phyloP scores from a whole-genome alignment of 2,797 vertebrate genomes.

The Bucorvus abyssinicus region DNA sequence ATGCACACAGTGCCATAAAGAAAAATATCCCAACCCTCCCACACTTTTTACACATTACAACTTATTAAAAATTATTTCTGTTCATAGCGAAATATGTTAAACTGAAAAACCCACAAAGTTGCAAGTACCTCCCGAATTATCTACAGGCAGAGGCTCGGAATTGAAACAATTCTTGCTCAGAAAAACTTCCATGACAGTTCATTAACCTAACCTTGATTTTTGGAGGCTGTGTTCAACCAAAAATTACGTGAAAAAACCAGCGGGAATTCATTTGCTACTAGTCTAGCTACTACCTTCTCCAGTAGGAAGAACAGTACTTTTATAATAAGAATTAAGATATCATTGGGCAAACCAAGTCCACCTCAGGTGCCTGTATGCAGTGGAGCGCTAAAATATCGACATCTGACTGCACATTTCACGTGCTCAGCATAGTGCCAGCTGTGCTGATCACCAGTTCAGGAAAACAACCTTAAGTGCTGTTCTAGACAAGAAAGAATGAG shows the following conservation, averaged over 20 bases:
- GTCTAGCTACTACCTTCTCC: neutral
- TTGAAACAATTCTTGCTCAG: neutral
- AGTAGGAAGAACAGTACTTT: neutral
- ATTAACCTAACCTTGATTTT: neutral
- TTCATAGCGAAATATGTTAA: slow-evolving; percentile 23
- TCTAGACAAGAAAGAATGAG: neutral
- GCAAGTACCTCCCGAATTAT: neutral
- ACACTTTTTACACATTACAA: slow-evolving; percentile 58
- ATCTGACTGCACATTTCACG: neutral
- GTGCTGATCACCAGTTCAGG: neutral
- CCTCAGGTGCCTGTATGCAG: neutral
- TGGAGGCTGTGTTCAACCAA: neutral
- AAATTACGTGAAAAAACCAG: neutral
- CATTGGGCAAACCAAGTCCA: neutral
- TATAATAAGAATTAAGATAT: neutral
- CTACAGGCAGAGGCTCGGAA: neutral
- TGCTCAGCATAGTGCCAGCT: fast-evolving
- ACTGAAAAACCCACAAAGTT: neutral
- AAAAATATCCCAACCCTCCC: slow-evolving; percentile 59
- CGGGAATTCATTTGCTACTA: neutral
- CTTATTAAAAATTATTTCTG: slow-evolving; percentile 58
- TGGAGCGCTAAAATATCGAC: neutral
- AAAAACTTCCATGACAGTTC: neutral
- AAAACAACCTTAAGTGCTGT: neutral
- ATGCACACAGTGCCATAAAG: slow-evolving; percentile 42